Evolutionary conservation across 2,888 invertebrate genomes (phyloP).

Genomic region (Calameuta idolon): DNA sequence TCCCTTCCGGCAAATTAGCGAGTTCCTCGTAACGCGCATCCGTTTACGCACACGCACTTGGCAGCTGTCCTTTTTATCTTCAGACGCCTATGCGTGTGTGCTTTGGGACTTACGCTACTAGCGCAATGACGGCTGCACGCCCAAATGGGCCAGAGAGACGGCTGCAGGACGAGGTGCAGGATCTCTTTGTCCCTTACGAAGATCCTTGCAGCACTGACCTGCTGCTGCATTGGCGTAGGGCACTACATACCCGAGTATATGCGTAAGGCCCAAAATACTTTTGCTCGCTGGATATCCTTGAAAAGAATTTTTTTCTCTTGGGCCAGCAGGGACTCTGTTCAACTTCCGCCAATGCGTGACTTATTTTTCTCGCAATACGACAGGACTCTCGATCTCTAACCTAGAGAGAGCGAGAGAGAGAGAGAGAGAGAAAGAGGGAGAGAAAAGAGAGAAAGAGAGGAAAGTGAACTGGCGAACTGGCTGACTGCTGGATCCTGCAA

Average conservation of each 20-base stretch:
- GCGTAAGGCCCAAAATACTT: neutral
- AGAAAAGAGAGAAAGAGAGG: slow-evolving; percentile 14
- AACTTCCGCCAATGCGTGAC: slow-evolving; percentile 44
- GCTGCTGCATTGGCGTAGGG: slow-evolving; percentile 48
- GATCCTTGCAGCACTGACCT: slow-evolving; percentile 50
- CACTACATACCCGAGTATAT: neutral
- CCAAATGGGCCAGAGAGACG: slow-evolving; percentile 6
- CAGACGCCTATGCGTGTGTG: neutral
- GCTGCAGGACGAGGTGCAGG: slow-evolving; percentile 34
- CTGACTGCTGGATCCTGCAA: slow-evolving; percentile 24
- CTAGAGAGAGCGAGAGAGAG: slow-evolving; percentile 19
- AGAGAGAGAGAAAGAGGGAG: no score
- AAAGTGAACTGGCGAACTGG: slow-evolving; percentile 39
- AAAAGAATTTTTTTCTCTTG: slow-evolving; percentile 13
- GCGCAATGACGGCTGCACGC: slow-evolving; percentile 20
- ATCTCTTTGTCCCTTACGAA: slow-evolving; percentile 48
- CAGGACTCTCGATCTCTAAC: slow-evolving; percentile 24
- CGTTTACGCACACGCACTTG: slow-evolving; percentile 31
- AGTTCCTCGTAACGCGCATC: slow-evolving; percentile 44
- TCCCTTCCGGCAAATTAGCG: neutral
- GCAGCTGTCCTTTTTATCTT: slow-evolving; percentile 37
- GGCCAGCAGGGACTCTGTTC: neutral
- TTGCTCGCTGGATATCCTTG: slow-evolving; percentile 24
- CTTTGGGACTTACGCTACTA: slow-evolving; percentile 11
- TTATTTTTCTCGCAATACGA: slow-evolving; percentile 49